Conservation (phyloP, 2,888 invertebrate species). For the Hoplodrina blanda region DNA sequence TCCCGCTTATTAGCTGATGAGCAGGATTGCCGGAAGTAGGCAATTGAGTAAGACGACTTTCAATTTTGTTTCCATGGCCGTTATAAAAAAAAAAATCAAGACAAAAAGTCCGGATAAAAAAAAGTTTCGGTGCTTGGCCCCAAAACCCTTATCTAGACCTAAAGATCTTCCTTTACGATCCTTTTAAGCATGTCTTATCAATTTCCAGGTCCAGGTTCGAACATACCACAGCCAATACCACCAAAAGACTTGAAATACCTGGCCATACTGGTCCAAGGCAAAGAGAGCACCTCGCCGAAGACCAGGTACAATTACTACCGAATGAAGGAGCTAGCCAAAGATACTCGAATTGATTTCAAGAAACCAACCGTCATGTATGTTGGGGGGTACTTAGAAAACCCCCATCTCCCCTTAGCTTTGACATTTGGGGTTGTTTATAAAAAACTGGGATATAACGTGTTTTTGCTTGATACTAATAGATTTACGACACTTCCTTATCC, state of each 20-base stretch:
- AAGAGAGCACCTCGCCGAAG: slow-evolving; percentile 54
- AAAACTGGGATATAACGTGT: slow-evolving; percentile 75
- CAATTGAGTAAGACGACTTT: too few relatives aligned
- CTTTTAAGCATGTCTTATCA: neutral
- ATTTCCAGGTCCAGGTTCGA: slow-evolving; percentile 78
- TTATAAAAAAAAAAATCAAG: too few relatives aligned
- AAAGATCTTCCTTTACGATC: neutral
- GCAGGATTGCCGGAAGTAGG: too few relatives aligned
- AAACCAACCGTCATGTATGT: slow-evolving; percentile 78
- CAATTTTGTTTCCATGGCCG: too few relatives aligned
- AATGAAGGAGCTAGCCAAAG: slow-evolving; percentile 70
- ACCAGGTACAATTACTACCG: slow-evolving; percentile 77
- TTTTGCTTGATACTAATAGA: slow-evolving; percentile 72
- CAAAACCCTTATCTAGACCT: too few relatives aligned
- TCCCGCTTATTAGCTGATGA: too few relatives aligned
- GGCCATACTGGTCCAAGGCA: slow-evolving; percentile 68
- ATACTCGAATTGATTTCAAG: slow-evolving; percentile 69
- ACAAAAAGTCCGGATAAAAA: too few relatives aligned
- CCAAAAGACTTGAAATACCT: slow-evolving; percentile 74
- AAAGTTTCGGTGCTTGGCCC: too few relatives aligned
- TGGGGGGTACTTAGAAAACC: slow-evolving; percentile 79
- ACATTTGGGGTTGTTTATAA: slow-evolving; percentile 69
- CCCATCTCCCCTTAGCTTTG: slow-evolving; percentile 66
- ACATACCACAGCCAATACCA: slow-evolving; percentile 72
- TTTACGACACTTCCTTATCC: slow-evolving; percentile 79